Conservation (phyloP, 1,140 invertebrate species). For the Hycleus phaleratus region DNA sequence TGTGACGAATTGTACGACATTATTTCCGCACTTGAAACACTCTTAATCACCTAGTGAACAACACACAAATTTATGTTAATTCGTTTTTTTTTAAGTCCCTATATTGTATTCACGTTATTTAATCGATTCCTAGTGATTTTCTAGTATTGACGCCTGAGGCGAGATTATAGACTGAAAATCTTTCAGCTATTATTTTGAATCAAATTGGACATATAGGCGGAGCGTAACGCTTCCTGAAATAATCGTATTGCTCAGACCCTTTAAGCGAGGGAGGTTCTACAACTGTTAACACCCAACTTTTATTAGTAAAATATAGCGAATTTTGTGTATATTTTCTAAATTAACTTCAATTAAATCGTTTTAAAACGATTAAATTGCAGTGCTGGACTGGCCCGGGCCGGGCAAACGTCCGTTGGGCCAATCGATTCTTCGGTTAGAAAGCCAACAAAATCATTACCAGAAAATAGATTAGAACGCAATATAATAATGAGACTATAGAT, state of each 20-base stretch:
- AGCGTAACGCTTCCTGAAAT: constrained; percentile 3
- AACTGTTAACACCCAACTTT: not conserved
- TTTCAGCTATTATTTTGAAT: constrained; percentile 14
- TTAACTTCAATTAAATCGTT: no score
- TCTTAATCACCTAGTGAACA: not conserved
- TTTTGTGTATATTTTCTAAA: not conserved
- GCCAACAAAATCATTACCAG: no score
- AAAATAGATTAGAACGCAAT: no score
- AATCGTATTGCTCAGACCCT: constrained; percentile 9
- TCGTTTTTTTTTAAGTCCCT: constrained; percentile 4
- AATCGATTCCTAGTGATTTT: no score
- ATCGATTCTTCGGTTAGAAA: no score
- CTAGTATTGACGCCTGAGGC: constrained; percentile 5
- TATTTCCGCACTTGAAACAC: not conserved
- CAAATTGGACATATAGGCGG: constrained; percentile 20
- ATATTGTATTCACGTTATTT: not conserved
- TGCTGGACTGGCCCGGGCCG: no score
- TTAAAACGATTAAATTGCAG: no score
- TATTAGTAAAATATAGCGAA: constrained; percentile 4
- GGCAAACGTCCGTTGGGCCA: no score
- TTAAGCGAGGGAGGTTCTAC: constrained; percentile 1
- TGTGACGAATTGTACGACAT: constrained; percentile 28
- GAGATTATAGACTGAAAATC: constrained; percentile 12
- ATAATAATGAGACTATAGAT: no score
- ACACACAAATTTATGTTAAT: not conserved